phyloP scores from a whole-genome alignment of 2,113 vertebrate species.

The Chaenogobius annularis region DNA sequence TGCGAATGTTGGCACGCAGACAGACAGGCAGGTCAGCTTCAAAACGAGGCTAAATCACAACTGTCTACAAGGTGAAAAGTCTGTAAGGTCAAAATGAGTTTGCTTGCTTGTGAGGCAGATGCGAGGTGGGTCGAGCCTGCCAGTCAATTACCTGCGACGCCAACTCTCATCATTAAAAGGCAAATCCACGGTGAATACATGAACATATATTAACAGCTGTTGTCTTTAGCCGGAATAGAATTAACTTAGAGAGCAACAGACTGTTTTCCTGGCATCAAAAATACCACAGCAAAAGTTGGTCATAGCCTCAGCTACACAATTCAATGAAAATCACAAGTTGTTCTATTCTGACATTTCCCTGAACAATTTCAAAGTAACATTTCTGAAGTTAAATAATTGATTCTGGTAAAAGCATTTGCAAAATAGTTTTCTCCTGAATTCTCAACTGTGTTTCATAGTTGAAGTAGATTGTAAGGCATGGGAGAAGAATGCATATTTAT shows the following conservation, averaged over 20 bases:
- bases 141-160: slow-evolving; percentile 33
- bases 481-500: slow-evolving; percentile 57
- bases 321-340: slow-evolving; percentile 31
- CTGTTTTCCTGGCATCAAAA: slow-evolving; percentile 22
- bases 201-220: slow-evolving; percentile 44
- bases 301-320: background rate
- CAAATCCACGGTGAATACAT: slow-evolving; percentile 67
- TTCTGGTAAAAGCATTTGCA: slow-evolving; percentile 13
- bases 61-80: slow-evolving; percentile 9
- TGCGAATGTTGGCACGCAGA: slow-evolving; percentile 7
- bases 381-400: slow-evolving; percentile 17
- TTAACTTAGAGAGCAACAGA: slow-evolving; percentile 19
- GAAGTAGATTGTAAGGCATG: slow-evolving; percentile 48
- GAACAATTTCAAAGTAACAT: slow-evolving; percentile 23
- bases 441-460: slow-evolving; percentile 14
- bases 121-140: slow-evolving; percentile 50
- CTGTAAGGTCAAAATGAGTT: slow-evolving; percentile 28
- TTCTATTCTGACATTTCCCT: slow-evolving; percentile 49
- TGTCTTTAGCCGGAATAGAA: slow-evolving; percentile 15
- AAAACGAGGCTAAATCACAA: slow-evolving; percentile 14
- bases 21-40: slow-evolving; percentile 12
- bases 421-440: slow-evolving; percentile 22
- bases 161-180: slow-evolving; percentile 57
- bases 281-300: slow-evolving; percentile 9
- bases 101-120: slow-evolving; percentile 35